A percentile compares a stretch with the other conserved stretches of the same genome.
Conservation (phyloP, 2,888 invertebrate species). For the Laspeyria flexula region DNA sequence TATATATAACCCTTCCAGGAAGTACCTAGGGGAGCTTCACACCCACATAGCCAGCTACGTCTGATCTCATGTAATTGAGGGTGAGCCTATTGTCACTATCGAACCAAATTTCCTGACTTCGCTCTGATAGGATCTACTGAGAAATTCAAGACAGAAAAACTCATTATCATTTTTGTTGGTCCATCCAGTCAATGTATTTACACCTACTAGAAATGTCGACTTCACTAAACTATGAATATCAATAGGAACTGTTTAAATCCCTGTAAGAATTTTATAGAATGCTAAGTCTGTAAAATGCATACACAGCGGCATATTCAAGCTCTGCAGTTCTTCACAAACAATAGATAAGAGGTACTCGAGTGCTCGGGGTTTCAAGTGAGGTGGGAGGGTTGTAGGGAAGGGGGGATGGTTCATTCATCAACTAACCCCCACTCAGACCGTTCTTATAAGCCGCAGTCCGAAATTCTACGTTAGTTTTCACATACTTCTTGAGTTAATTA, state of each 20-base stretch:
- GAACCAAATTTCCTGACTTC: too few species aligned
- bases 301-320: conserved; percentile 35
- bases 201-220: too few species aligned
- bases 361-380: conserved; percentile 38
- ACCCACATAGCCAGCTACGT: too few species aligned
- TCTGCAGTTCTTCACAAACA: conserved; percentile 58
- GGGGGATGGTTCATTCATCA: conserved; percentile 32
- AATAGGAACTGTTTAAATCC: conserved; percentile 32
- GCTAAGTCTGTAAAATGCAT: conserved; percentile 38
- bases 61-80: too few species aligned
- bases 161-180: too few species aligned
- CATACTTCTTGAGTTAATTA: conserved; percentile 25
- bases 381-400: conserved; percentile 8
- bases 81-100: too few species aligned
- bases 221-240: too few species aligned
- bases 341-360: conserved; percentile 61
- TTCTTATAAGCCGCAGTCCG: conserved; percentile 13
- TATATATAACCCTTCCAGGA: too few species aligned
- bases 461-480: conserved; percentile 19
- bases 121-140: too few species aligned
- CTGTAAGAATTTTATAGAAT: conserved; percentile 50
- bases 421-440: conserved; percentile 1
- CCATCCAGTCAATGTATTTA: too few species aligned
- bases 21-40: too few species aligned
- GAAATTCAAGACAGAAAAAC: too few species aligned